Percentiles rank a stretch among this genome's conserved stretches.
Conservation (phyloP, 2,797 vertebrate genomes). For the Phrynocephalus vlangalii region DNA sequence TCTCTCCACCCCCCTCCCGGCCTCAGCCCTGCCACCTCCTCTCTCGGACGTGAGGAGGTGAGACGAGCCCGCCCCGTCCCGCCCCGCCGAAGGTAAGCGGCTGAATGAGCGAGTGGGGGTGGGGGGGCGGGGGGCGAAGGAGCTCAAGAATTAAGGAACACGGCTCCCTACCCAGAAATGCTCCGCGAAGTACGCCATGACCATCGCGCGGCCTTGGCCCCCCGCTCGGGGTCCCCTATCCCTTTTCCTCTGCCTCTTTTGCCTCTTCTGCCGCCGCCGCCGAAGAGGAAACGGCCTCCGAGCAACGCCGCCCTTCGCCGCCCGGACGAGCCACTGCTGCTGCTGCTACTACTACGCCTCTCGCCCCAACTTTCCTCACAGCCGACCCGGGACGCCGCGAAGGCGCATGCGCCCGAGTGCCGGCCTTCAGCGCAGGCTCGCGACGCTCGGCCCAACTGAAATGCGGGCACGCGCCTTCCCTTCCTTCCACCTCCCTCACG, state of each 20-base stretch:
- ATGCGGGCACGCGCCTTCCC: background rate
- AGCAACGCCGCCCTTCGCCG: slow-evolving; percentile 71
- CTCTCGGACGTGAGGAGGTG: too few relatives aligned
- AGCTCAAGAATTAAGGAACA: background rate
- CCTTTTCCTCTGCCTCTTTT: too few relatives aligned
- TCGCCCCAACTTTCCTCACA: slow-evolving; percentile 73
- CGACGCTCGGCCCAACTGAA: background rate
- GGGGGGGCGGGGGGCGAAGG: too few relatives aligned
- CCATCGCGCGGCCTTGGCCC: slow-evolving; percentile 81
- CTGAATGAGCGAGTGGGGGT: background rate
- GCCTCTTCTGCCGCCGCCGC: background rate
- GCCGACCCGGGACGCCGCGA: background rate
- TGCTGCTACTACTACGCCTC: slow-evolving; percentile 79
- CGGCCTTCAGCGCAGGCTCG: background rate
- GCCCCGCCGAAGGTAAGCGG: background rate
- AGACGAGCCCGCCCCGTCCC: background rate
- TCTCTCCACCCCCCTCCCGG: too few relatives aligned
- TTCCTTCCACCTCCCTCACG: too few relatives aligned
- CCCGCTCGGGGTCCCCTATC: background rate
- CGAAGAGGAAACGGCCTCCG: slow-evolving; percentile 64
- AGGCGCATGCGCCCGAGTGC: background rate
- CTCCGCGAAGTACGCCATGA: slow-evolving; percentile 94
- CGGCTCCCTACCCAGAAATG: slow-evolving; percentile 89
- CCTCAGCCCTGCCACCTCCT: too few relatives aligned
- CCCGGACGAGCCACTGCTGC: slow-evolving; percentile 13